These are phyloP conservation scores for Cydia pomonella DNA, from an alignment of 1,140 invertebrate genomes.

Conservation along the genomic window DNA sequence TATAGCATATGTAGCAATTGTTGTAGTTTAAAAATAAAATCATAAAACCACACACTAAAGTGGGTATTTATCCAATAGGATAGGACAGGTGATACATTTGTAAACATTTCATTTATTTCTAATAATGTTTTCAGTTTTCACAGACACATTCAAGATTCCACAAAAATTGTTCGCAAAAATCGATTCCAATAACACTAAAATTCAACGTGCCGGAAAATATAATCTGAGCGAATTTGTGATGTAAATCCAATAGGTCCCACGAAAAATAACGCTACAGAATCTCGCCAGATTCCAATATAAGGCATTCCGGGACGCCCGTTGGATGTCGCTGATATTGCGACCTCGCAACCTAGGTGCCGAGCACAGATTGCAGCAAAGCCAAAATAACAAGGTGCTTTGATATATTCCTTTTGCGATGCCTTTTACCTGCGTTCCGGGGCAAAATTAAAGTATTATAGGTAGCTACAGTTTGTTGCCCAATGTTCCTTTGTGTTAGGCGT, in stretches of 20 bases:
- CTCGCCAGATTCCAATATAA: slow-evolving; percentile 52
- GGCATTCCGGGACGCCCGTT: slow-evolving; percentile 43
- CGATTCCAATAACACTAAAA: slow-evolving; percentile 33
- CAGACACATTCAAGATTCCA: not conserved
- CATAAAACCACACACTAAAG: too few relatives aligned
- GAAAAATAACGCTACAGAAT: slow-evolving; percentile 33
- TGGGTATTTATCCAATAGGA: too few relatives aligned
- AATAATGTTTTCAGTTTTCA: not conserved
- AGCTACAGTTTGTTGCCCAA: not conserved
- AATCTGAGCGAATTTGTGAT: slow-evolving; percentile 15
- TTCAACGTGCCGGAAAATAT: slow-evolving; percentile 31
- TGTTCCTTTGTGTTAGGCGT: too few relatives aligned
- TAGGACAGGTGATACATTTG: too few relatives aligned
- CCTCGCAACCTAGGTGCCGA: slow-evolving; percentile 30
- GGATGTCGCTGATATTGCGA: slow-evolving; percentile 37
- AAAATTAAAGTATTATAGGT: not conserved
- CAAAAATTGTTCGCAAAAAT: not conserved
- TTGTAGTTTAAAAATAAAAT: too few relatives aligned
- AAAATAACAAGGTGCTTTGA: slow-evolving; percentile 11
- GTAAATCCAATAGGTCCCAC: slow-evolving; percentile 15
- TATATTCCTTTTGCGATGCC: slow-evolving; percentile 5
- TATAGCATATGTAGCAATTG: too few relatives aligned
- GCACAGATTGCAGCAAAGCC: slow-evolving; percentile 7
- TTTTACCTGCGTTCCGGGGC: not conserved
- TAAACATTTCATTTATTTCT: not conserved